Evolutionary conservation across 2,113 vertebrate genomes (phyloP).

Genomic region (Xyrauchen texanus): DNA sequence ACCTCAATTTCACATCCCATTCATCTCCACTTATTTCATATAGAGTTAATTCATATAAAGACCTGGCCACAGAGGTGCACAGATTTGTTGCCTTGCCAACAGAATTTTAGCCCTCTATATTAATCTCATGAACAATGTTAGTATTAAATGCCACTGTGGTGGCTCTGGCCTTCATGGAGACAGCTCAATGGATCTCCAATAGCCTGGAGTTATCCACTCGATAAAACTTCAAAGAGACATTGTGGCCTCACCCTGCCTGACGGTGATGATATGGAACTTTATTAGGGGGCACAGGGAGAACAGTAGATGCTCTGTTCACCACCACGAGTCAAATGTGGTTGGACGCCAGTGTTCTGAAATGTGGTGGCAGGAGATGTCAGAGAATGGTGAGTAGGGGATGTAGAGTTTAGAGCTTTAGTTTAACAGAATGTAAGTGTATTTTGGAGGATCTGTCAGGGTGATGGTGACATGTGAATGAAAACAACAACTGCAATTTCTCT

Average conservation of each 20-base stretch:
- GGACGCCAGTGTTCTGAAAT: background rate
- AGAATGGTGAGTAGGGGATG: no score
- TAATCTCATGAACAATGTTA: slow-evolving; percentile 15
- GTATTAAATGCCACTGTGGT: background rate
- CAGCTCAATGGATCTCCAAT: slow-evolving; percentile 60
- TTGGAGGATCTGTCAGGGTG: no score
- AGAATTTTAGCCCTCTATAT: background rate
- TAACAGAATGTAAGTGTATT: no score
- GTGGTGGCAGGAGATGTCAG: no score
- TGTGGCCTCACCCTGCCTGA: slow-evolving; percentile 56
- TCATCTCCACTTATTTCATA: no score
- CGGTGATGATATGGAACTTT: slow-evolving; percentile 52
- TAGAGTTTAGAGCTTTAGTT: no score
- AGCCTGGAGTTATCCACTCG: slow-evolving; percentile 65
- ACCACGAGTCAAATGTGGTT: slow-evolving; percentile 9
- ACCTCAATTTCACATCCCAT: background rate
- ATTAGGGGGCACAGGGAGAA: slow-evolving; percentile 21
- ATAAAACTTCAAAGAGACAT: slow-evolving; percentile 73
- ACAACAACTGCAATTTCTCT: no score
- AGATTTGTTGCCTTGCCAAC: background rate
- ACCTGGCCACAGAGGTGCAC: background rate
- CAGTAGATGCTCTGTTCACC: slow-evolving; percentile 53
- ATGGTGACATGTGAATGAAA: no score
- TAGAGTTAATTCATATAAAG: no score
- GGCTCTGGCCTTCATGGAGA: slow-evolving; percentile 56